Conservation (phyloP, 53 echinoderm and acorn worm genomes). For the Zoroaster sp. region DNA sequence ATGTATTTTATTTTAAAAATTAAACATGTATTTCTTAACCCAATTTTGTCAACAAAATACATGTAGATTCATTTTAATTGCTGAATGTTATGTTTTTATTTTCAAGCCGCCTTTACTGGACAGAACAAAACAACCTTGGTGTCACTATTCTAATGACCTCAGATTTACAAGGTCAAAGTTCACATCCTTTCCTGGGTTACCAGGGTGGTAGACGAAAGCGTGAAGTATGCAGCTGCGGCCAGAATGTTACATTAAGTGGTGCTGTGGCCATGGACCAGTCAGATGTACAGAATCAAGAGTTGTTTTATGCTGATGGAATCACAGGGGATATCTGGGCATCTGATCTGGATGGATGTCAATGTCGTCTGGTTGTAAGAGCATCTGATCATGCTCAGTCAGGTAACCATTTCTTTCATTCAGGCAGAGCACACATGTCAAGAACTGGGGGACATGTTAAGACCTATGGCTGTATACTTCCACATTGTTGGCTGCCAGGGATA, state of each 20-base stretch:
- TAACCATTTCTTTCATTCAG: too few relatives aligned
- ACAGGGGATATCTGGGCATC: slow-evolving; percentile 67
- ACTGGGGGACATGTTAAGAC: too few relatives aligned
- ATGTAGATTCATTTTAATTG: too few relatives aligned
- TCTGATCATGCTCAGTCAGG: slow-evolving; percentile 68
- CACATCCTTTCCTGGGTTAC: slow-evolving; percentile 57
- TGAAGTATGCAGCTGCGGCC: slow-evolving; percentile 48
- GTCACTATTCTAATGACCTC: slow-evolving; percentile 64
- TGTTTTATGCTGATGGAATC: slow-evolving; percentile 64
- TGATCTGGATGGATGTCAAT: slow-evolving; percentile 70
- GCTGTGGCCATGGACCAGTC: slow-evolving; percentile 72
- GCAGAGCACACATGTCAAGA: too few relatives aligned
- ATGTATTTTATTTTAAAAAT: too few relatives aligned
- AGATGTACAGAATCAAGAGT: slow-evolving; percentile 5
- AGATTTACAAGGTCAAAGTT: slow-evolving; percentile 62
- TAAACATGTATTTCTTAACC: too few relatives aligned
- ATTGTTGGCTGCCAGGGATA: too few relatives aligned
- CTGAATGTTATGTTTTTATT: neutral
- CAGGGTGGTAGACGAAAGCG: slow-evolving; percentile 21
- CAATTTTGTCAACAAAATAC: too few relatives aligned
- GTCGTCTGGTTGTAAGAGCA: slow-evolving; percentile 61
- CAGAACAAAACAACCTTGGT: slow-evolving; percentile 16
- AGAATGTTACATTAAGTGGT: neutral
- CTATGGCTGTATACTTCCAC: too few relatives aligned
- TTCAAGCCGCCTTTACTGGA: slow-evolving; percentile 76